These are phyloP conservation scores for Eupithecia inturbata DNA, from an alignment of 2,888 invertebrate genomes.

Conservation along the genomic window DNA sequence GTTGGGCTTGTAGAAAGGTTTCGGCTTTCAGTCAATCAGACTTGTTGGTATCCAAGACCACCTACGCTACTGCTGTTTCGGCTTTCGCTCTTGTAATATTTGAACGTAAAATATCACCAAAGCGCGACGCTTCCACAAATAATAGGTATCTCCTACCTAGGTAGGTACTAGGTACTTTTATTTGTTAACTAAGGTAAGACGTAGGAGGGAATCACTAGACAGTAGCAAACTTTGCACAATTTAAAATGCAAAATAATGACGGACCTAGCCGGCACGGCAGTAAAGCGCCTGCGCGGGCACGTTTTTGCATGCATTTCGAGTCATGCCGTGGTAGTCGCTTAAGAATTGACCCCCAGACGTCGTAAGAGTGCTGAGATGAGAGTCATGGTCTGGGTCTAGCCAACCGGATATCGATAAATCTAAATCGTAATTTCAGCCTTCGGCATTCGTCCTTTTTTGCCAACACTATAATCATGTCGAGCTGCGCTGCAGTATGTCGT, in stretches of 20 bases:
- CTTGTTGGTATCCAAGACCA: no score
- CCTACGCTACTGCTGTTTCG: no score
- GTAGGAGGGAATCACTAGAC: background rate
- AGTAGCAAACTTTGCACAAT: background rate
- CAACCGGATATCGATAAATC: background rate
- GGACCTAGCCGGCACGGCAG: no score
- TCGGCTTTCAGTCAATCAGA: conserved; percentile 12
- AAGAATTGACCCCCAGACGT: no score
- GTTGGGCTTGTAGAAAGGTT: background rate
- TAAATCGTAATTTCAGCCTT: background rate
- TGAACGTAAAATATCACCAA: background rate
- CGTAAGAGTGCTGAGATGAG: no score
- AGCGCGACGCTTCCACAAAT: background rate
- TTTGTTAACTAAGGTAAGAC: background rate
- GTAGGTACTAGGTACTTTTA: no score
- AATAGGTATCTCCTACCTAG: background rate
- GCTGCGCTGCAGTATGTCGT: background rate
- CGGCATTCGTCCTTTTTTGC: background rate
- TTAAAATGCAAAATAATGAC: background rate
- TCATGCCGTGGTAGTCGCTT: no score
- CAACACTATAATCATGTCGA: background rate
- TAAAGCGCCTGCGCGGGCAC: no score
- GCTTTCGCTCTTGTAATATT: background rate
- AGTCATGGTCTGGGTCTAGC: no score
- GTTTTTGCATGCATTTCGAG: no score